These are phyloP conservation scores for Rhaphigaster nebulosa DNA, from an alignment of 2,888 invertebrate genomes.

Conservation along the genomic window DNA sequence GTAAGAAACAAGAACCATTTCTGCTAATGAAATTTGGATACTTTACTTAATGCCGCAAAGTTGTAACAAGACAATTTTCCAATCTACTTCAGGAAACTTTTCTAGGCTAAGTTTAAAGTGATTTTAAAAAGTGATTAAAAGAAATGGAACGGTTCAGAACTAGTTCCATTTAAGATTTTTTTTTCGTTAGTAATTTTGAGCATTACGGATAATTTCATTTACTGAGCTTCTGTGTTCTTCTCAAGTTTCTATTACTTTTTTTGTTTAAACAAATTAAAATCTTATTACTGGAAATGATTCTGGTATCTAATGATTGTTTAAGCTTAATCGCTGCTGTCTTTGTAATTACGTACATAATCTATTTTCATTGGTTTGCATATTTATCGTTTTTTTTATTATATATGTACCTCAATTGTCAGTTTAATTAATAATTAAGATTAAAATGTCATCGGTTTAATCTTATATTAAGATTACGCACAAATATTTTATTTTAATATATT, in stretches of 20 bases:
- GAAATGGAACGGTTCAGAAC: not conserved
- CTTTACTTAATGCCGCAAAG: not conserved
- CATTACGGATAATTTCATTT: not conserved
- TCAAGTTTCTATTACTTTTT: not conserved
- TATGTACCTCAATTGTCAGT: too few species aligned
- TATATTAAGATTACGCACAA: too few species aligned
- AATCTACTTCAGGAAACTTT: not conserved
- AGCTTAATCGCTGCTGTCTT: too few species aligned
- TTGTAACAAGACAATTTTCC: not conserved
- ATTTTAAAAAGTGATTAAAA: slow-evolving; percentile 15
- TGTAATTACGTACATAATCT: too few species aligned
- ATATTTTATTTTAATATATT: too few species aligned
- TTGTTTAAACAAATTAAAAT: not conserved
- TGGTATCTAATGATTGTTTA: not conserved
- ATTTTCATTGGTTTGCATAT: too few species aligned
- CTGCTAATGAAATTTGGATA: not conserved
- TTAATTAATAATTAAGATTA: too few species aligned
- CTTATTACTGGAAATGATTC: not conserved
- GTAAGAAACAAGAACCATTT: not conserved
- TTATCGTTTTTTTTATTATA: too few species aligned
- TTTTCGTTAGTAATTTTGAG: not conserved
- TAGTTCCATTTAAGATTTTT: not conserved
- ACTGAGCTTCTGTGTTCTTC: not conserved
- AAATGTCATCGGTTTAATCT: too few species aligned
- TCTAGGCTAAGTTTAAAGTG: not conserved